These are phyloP conservation scores for Piprites chloris DNA, from an alignment of 2,113 vertebrate genomes.

Conservation along the genomic window DNA sequence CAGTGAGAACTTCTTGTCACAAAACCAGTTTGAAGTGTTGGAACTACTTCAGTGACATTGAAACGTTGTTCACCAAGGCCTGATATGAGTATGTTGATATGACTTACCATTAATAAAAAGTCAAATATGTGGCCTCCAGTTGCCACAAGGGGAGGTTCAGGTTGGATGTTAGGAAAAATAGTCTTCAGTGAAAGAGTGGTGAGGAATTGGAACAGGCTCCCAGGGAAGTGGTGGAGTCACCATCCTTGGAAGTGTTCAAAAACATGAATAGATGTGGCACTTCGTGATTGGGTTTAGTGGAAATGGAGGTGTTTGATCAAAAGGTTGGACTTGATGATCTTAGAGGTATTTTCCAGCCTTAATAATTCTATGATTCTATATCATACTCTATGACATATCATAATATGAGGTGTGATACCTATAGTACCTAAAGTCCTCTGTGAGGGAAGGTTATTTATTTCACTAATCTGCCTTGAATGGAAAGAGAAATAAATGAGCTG, in stretches of 20 bases:
- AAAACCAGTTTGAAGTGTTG: background rate
- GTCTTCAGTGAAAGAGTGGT: background rate
- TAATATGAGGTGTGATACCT: background rate
- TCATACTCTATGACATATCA: background rate
- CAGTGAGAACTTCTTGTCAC: background rate
- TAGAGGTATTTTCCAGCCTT: background rate
- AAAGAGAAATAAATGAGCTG: background rate
- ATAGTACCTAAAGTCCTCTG: background rate
- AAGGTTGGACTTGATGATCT: background rate
- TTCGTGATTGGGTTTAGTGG: background rate
- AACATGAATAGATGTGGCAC: background rate
- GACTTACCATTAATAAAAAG: background rate
- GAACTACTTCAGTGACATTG: background rate
- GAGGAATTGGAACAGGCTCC: background rate
- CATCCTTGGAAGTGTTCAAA: background rate
- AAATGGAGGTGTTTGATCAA: background rate
- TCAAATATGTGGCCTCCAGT: background rate
- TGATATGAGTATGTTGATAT: background rate
- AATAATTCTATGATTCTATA: background rate
- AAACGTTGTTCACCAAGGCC: fast-evolving
- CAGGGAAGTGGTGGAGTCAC: background rate
- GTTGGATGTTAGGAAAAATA: background rate
- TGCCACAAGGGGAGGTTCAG: background rate
- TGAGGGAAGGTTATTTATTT: background rate
- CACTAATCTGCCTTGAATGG: background rate